Evolutionary conservation across 2,113 vertebrate species (phyloP), one percentile per base, ranked within the genome.

Genomic region (Trogon surrucura): DNA sequence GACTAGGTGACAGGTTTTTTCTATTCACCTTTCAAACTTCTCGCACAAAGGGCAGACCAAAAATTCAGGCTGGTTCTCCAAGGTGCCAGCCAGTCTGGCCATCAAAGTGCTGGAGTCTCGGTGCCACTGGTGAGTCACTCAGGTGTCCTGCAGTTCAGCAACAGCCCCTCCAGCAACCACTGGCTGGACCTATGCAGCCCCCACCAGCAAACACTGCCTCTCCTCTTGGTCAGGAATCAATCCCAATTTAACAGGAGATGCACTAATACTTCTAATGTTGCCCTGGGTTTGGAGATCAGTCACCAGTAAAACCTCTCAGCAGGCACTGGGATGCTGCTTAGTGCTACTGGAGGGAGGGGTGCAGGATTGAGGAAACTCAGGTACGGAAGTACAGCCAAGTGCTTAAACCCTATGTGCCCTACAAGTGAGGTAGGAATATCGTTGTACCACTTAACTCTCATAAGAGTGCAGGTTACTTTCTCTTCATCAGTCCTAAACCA

Each of bases 1-100:
- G 56, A 94, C 56, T 23, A 38, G n/a, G 89, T 70, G 90, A 89
- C 19, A 27, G 11, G 54, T 94, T 79, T 97, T 96, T 71, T 89
- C 11, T 48, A 23, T 34, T 74, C 27, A 3, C 36, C n/a, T 48
- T 80, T 80, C 92, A 89, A 96, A 75, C 26, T 60, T 44, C 38
- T 73, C 19, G n/a, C 45, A 17, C 78, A 51, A 44, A 45, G 88
- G 29, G 25, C 23, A 83, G 57, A 77, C 45, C 38, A 73, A 72
- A 91, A 79, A 70, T 65, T 34, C 57, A 77, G 26, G 30, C 48
- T 60, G 71, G 21, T 30, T 84, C 18, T 91, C 44, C 1, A 2
- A 61, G 29, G 6, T 79, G 66, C 72, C 51, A 38, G 70, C 57
- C 54, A 70, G 61, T n/a, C 73, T 67, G 38, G 48, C 64, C 45